Evolutionary conservation across 2,888 invertebrate genomes (phyloP).

Genomic region (Torymus tubicola): DNA sequence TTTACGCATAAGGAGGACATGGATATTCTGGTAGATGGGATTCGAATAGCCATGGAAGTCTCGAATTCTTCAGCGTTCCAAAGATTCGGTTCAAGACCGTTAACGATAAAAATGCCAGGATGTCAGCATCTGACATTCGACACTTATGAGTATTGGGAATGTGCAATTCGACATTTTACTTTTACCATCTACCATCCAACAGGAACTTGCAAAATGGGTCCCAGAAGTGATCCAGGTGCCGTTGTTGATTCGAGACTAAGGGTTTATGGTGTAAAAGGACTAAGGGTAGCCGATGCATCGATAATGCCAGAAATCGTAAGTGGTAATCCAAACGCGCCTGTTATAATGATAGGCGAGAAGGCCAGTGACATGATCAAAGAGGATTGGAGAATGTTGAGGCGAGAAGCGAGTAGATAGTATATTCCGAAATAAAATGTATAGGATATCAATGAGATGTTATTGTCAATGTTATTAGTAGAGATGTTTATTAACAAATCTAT

Average conservation of each 20-base stretch:
- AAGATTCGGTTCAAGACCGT: slow-evolving; percentile 87
- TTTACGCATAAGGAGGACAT: slow-evolving; percentile 91
- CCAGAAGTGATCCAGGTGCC: slow-evolving; percentile 84
- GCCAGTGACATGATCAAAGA: slow-evolving; percentile 93
- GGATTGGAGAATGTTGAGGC: slow-evolving; percentile 80
- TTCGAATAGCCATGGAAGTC: slow-evolving; percentile 88
- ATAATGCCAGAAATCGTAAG: slow-evolving; percentile 93
- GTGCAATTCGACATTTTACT: slow-evolving; percentile 88
- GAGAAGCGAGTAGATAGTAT: slow-evolving; percentile 53
- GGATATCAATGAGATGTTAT: no score
- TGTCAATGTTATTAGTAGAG: no score
- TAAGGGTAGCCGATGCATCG: slow-evolving; percentile 90
- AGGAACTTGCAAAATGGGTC: slow-evolving; percentile 93
- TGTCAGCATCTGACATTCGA: slow-evolving; percentile 85
- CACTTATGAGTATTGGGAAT: slow-evolving; percentile 92
- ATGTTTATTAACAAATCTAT: no score
- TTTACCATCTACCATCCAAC: slow-evolving; percentile 90
- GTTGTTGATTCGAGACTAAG: slow-evolving; percentile 88
- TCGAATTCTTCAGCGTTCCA: slow-evolving; percentile 89
- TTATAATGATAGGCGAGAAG: slow-evolving; percentile 94
- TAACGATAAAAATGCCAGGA: slow-evolving; percentile 89
- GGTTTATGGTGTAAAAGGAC: slow-evolving; percentile 86
- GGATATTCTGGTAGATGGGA: slow-evolving; percentile 87
- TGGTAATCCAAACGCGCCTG: slow-evolving; percentile 93
- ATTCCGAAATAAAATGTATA: no score